phyloP scores from a whole-genome alignment of 2,113 vertebrate species.

The Corvus cornix region DNA sequence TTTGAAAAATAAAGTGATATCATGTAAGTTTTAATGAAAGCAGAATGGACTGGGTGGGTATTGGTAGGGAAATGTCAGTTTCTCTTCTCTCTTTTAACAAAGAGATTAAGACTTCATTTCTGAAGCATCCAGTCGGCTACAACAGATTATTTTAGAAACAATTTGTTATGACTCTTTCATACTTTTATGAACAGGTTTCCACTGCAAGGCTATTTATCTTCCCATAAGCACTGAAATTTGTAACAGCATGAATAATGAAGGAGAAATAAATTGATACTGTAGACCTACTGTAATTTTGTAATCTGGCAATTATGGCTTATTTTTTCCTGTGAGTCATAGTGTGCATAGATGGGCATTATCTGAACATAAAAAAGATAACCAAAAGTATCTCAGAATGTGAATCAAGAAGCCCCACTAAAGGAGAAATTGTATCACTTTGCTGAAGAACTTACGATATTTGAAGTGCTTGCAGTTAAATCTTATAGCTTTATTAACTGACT shows the following conservation, averaged over 20 bases:
- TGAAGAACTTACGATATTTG: neutral
- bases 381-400: neutral
- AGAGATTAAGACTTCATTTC: neutral
- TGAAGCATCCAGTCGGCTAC: neutral
- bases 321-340: neutral
- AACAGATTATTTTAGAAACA: neutral
- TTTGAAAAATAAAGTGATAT: neutral
- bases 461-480: neutral
- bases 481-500: neutral
- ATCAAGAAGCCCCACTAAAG: neutral
- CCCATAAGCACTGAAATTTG: conserved; percentile 1
- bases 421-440: neutral
- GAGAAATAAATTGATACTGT: conserved; percentile 53
- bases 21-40: neutral
- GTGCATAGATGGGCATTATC: conserved; percentile 38
- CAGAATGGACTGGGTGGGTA: neutral
- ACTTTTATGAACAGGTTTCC: neutral
- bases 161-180: neutral
- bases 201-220: conserved; percentile 35
- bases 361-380: conserved; percentile 32
- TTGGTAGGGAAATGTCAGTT: neutral
- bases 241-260: conserved; percentile 23
- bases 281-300: conserved; percentile 29
- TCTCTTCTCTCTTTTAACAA: neutral
- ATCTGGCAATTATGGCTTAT: conserved; percentile 25